Conservation (phyloP, 2,113 vertebrate genomes). For the Pantherophis guttatus region DNA sequence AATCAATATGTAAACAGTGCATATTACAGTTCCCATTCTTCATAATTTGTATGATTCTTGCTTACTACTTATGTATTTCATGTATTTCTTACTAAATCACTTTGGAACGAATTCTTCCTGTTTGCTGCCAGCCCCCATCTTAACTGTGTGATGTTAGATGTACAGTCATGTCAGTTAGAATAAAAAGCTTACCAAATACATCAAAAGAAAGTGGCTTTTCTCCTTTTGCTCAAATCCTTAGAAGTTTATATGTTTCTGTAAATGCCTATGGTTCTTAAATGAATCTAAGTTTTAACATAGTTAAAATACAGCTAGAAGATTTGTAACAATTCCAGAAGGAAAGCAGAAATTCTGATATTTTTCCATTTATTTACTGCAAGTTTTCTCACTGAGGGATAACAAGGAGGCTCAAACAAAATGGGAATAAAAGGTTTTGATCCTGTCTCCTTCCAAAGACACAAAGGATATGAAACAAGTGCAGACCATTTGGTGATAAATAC, state of each 20-base stretch:
- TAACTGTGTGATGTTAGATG: not conserved
- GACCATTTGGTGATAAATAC: not conserved
- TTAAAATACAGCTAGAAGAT: not conserved
- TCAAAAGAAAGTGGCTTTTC: rapidly evolving
- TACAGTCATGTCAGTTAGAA: conserved; percentile 9
- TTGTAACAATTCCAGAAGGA: not conserved
- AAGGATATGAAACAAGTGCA: rapidly evolving
- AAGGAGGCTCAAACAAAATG: not conserved
- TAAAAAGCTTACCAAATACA: not conserved
- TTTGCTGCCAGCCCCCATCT: not conserved
- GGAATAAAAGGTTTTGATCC: not conserved
- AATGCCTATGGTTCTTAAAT: rapidly evolving
- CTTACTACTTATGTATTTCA: not conserved
- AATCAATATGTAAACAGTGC: not conserved
- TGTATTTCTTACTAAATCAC: not conserved
- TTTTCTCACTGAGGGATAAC: not conserved
- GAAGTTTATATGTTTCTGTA: not conserved
- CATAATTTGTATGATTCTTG: not conserved
- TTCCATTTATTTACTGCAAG: not conserved
- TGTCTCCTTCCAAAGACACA: conserved; percentile 24
- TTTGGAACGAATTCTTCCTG: not conserved
- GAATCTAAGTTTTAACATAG: not conserved
- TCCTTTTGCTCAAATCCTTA: not conserved
- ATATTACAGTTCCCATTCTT: not conserved
- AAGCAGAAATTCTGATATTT: not conserved